Base-by-base conservation (phyloP, 2,888 invertebrate species). In the Trichacis sp. region DNA sequence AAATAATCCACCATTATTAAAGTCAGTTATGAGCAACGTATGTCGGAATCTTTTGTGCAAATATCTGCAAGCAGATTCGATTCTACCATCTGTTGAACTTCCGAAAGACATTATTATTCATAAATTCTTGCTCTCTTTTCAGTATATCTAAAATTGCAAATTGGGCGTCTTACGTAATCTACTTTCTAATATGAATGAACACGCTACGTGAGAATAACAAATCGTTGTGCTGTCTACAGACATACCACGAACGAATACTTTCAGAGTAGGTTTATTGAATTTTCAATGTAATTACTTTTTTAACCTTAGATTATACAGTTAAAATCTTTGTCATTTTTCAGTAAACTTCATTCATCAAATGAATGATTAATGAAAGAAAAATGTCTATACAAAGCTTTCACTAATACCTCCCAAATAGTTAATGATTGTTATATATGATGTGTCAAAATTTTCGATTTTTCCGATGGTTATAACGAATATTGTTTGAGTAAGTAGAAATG, bases 61-160 rank as follows among this genome's bases (percentile, higher is more conserved):
- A 45, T 49, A 49, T 59, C 59, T 47, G 53, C 59, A 66, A 56
- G 62, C 52, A 59, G 61, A 54, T 62, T 54, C 51, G 5, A 62
- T 40, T 12, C 40, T 14, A 14, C 62, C 62, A 66, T 66, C 62
- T 67, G 59, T 63, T 47, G 43, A 56, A 66, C 66, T 66, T 62
- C 62, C 66, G 66, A 59, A 59, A 55, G 45, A 59, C 48, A 62
- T 43, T 52, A 56, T 53, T 54, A 54, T 67, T 63, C 47, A 56
- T 56, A 49, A 53, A 62, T 51, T 61, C 55, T 38, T 36, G 49
- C 14, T 9, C 2, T 12, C 4, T 40, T 40, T 40, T 8, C 24
- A 24, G 24, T 5, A 24, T 5, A 24, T 24, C 3, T 24, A 24
- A 24, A 24, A 3, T 24, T 24, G n/a, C 33, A n/a, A 33, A 33